Evolutionary conservation across 2,888 invertebrate species (phyloP).

Genomic region (Xylophagus ater): DNA sequence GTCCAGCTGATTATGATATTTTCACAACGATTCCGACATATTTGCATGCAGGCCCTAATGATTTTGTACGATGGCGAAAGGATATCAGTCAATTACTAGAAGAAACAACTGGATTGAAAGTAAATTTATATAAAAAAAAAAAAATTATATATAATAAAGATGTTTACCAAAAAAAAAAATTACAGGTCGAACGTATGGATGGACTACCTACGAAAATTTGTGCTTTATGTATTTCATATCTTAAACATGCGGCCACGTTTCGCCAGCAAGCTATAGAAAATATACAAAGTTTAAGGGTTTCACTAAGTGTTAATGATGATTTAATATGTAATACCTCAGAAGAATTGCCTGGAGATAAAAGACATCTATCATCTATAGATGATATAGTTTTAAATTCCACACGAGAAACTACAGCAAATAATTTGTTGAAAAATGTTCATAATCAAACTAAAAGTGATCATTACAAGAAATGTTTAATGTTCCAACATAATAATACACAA

Average conservation of each 20-base stretch:
- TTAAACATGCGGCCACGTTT: constrained; percentile 37
- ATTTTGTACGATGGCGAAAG: constrained; percentile 33
- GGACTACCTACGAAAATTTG: constrained; percentile 35
- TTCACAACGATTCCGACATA: constrained; percentile 36
- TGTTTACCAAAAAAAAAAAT: background rate
- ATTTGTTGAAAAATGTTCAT: constrained; percentile 19
- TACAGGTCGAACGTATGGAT: constrained; percentile 30
- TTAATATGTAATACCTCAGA: background rate
- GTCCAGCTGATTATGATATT: constrained; percentile 34
- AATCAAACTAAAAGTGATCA: constrained; percentile 23
- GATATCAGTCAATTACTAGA: constrained; percentile 31
- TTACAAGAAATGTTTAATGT: constrained; percentile 1
- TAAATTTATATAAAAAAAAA: constrained; percentile 16
- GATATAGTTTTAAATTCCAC: constrained; percentile 28
- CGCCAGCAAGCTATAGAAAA: constrained; percentile 35
- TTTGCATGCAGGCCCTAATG: constrained; percentile 33
- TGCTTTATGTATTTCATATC: constrained; percentile 36
- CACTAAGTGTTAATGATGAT: too few relatives aligned
- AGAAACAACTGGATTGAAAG: constrained; percentile 35
- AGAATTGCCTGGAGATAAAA: background rate
- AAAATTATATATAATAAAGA: background rate
- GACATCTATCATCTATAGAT: background rate
- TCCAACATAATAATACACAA: constrained; percentile 3
- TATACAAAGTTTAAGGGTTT: constrained; percentile 27
- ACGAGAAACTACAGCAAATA: constrained; percentile 28